These are phyloP conservation scores for Drosophila melanogaster DNA, from an alignment of 1,140 invertebrate genomes.

Conservation along the genomic window Release_6_plus_ISO1_MT NT_033777.3:26674501-26675000, in stretches of 20 bases:
- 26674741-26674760: slow-evolving; percentile 34
- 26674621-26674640: slow-evolving; percentile 55
- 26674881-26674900: slow-evolving; percentile 65
- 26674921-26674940: slow-evolving; percentile 58
- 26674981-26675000: too few species aligned
- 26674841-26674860: slow-evolving; percentile 64
- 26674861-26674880: slow-evolving; percentile 62
- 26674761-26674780: slow-evolving; percentile 57
- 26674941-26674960: slow-evolving; percentile 53
- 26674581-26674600: slow-evolving; percentile 28
- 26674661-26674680: slow-evolving; percentile 53
- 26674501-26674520: slow-evolving; percentile 73
- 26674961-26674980: too few species aligned
- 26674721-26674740: slow-evolving; percentile 45
- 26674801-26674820: slow-evolving; percentile 83
- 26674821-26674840: slow-evolving; percentile 80
- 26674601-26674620: slow-evolving; percentile 28
- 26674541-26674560: slow-evolving; percentile 60
- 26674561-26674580: slow-evolving; percentile 66
- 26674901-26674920: slow-evolving; percentile 80
- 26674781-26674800: slow-evolving; percentile 66
- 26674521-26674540: slow-evolving; percentile 62
- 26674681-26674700: slow-evolving; percentile 66
- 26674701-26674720: slow-evolving; percentile 65
- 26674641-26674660: slow-evolving; percentile 20